These are phyloP conservation scores for Diceros bicornis DNA, from an alignment of 2,797 vertebrate genomes.

Conservation along the genomic window DNA sequence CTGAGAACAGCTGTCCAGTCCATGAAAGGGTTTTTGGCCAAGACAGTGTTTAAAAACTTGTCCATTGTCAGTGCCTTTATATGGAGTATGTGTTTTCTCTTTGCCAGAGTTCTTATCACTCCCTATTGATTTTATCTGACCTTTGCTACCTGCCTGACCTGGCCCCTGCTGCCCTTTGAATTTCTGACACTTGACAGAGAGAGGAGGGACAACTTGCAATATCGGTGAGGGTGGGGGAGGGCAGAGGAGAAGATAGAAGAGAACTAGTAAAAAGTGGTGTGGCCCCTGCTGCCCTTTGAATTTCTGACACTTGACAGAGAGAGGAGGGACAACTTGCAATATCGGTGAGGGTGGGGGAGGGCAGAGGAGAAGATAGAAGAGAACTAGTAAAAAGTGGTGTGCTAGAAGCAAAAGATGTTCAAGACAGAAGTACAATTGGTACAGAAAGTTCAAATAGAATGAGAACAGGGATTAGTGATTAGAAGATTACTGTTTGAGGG, in stretches of 20 bases:
- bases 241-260: neutral
- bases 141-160: neutral
- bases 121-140: neutral
- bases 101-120: neutral
- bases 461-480: neutral
- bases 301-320: slow-evolving; percentile 12
- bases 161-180: neutral
- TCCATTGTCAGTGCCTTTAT: neutral
- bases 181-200: slow-evolving; percentile 12
- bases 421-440: neutral
- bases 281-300: neutral
- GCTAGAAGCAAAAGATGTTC: neutral
- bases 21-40: neutral
- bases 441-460: neutral
- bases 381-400: neutral
- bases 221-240: too few species aligned
- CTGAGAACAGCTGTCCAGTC: neutral
- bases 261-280: neutral
- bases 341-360: too few species aligned
- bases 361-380: neutral
- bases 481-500: neutral
- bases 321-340: neutral
- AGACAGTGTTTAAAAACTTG: neutral
- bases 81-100: neutral
- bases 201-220: neutral